Conservation (phyloP, 2,888 invertebrate genomes). For the Augochlorella aurata region DNA sequence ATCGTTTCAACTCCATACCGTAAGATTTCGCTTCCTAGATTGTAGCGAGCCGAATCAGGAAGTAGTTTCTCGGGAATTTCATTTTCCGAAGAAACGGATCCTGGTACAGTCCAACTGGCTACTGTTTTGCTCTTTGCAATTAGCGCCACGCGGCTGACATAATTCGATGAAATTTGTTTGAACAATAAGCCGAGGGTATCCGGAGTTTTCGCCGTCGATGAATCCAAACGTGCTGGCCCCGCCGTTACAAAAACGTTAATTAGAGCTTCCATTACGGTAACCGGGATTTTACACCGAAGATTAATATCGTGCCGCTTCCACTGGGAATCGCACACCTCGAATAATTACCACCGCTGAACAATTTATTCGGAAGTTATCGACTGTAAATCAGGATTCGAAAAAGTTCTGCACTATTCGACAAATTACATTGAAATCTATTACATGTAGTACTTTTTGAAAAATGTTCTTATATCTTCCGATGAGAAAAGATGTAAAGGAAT, state of each 20-base stretch:
- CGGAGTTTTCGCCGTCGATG: background rate
- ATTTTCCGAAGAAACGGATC: constrained; percentile 27
- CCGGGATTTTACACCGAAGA: background rate
- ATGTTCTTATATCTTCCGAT: no score
- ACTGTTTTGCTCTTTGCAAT: constrained; percentile 21
- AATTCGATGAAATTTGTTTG: constrained; percentile 18
- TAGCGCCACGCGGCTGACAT: background rate
- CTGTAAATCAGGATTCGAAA: no score
- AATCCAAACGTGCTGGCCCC: constrained; percentile 26
- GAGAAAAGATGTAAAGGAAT: no score
- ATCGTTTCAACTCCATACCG: constrained; percentile 40
- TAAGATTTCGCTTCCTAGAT: constrained; percentile 49
- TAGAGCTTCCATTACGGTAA: constrained; percentile 15
- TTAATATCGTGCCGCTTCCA: constrained; percentile 10
- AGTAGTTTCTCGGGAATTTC: constrained; percentile 55
- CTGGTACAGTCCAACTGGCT: background rate
- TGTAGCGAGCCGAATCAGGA: constrained; percentile 45
- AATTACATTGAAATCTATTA: no score
- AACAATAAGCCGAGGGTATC: background rate
- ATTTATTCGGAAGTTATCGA: no score
- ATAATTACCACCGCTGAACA: no score
- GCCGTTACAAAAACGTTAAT: constrained; percentile 35
- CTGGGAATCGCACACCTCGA: background rate
- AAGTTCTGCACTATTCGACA: no score
- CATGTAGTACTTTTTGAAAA: no score